phyloP scores from a whole-genome alignment of 2,797 vertebrate species.

The Pangasius mekongensis region DNA sequence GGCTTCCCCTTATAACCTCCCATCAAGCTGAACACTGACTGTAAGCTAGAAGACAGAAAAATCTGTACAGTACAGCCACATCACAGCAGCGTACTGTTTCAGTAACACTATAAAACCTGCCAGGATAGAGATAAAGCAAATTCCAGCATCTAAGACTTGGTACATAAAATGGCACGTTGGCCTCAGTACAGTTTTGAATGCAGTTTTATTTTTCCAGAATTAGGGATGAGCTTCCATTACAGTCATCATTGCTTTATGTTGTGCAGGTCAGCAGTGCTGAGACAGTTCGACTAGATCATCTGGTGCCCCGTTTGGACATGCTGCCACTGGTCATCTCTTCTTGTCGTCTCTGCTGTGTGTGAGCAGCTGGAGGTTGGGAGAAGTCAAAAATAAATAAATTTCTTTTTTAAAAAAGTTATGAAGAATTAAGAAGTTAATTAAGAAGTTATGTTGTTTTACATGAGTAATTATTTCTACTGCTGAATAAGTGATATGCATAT shows the following conservation, averaged over 20 bases:
- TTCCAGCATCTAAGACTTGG: neutral
- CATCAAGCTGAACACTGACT: neutral
- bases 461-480: neutral
- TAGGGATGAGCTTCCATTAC: neutral
- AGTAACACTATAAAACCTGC: neutral
- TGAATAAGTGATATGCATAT: neutral
- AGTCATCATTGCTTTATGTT: neutral
- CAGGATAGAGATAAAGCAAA: neutral
- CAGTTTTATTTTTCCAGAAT: conserved; percentile 4
- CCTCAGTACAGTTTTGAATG: neutral
- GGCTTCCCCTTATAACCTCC: neutral
- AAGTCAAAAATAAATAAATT: neutral
- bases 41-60: neutral
- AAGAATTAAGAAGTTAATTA: neutral
- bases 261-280: neutral
- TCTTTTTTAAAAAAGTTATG: neutral
- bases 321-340: conserved; percentile 14
- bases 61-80: neutral
- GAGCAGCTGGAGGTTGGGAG: conserved; percentile 14
- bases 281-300: neutral
- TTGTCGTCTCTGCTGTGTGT: conserved; percentile 14
- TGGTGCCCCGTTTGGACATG: neutral
- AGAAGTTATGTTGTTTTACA: neutral
- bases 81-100: too few species aligned
- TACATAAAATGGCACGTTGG: neutral